phyloP scores from a whole-genome alignment of 2,888 invertebrate species.

The Idaea dimidiata region DNA sequence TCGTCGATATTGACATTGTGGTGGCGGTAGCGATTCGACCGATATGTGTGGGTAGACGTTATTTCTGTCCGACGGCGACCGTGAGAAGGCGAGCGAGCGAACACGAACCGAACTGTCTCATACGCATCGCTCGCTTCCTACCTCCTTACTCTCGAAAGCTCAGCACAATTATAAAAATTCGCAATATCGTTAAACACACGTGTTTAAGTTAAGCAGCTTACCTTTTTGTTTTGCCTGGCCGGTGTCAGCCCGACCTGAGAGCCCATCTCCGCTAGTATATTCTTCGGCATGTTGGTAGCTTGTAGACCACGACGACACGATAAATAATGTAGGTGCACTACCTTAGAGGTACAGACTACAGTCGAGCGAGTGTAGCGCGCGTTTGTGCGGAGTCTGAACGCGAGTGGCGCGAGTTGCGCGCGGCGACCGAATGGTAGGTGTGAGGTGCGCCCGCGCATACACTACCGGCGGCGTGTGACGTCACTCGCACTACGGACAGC shows the following conservation, averaged over 20 bases:
- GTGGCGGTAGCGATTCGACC: constrained; percentile 25
- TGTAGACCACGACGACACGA: too few species aligned
- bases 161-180: constrained; percentile 22
- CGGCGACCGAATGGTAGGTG: too few species aligned
- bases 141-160: constrained; percentile 18
- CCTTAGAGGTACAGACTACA: too few species aligned
- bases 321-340: too few species aligned
- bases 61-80: constrained; percentile 70
- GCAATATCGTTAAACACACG: constrained; percentile 15
- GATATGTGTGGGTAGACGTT: constrained; percentile 49
- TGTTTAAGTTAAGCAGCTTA: constrained; percentile 31
- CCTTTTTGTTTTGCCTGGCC: constrained; percentile 65
- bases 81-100: constrained; percentile 21
- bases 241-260: constrained; percentile 75
- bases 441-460: too few species aligned
- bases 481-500: constrained; percentile 9
- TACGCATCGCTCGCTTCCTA: constrained; percentile 9
- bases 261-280: constrained; percentile 74
- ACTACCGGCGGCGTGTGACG: constrained; percentile 11
- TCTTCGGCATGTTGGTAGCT: constrained; percentile 69
- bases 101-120: constrained; percentile 33
- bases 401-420: too few species aligned
- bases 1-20: constrained; percentile 60
- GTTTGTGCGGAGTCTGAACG: too few species aligned
- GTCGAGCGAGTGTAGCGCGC: too few species aligned